These are phyloP conservation scores for Steinernema khuongi DNA, from an alignment of 1,140 invertebrate genomes.

Conservation along the genomic window DNA sequence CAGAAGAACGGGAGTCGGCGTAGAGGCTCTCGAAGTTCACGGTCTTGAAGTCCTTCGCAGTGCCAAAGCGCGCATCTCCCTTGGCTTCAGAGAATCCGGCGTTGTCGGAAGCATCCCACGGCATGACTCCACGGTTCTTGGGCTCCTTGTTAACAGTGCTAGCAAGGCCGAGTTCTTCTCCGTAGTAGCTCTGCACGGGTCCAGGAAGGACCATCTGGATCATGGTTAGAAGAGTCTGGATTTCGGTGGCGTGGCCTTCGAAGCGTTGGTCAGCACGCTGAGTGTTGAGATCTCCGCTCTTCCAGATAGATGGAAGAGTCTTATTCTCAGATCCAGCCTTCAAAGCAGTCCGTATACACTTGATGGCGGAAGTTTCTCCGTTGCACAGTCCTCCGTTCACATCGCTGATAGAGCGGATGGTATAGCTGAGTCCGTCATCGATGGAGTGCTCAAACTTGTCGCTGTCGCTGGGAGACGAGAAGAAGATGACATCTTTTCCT, in stretches of 20 bases:
- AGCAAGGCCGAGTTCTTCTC: constrained; percentile 36
- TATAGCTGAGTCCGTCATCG: background rate
- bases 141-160: constrained; percentile 5
- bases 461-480: background rate
- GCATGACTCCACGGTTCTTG: constrained; percentile 34
- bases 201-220: constrained; percentile 37
- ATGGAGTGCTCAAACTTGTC: background rate
- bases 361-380: background rate
- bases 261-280: constrained; percentile 20
- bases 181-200: constrained; percentile 38
- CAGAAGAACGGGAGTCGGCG: constrained; percentile 18
- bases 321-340: constrained; percentile 5
- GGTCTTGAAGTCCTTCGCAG: constrained; percentile 8
- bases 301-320: constrained; percentile 22
- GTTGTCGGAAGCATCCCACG: constrained; percentile 32
- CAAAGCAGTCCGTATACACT: background rate
- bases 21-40: constrained; percentile 30
- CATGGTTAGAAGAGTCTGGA: constrained; percentile 23
- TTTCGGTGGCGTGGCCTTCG: constrained; percentile 18
- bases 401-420: background rate
- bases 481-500: background rate
- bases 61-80: constrained; percentile 6
- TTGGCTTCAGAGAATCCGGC: constrained; percentile 30
- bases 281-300: constrained; percentile 3
- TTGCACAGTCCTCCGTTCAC: background rate